Percentiles rank a stretch among this genome's conserved stretches.
Conservation (phyloP, 2,113 vertebrate genomes). For the Mystacornis crossleyi region DNA sequence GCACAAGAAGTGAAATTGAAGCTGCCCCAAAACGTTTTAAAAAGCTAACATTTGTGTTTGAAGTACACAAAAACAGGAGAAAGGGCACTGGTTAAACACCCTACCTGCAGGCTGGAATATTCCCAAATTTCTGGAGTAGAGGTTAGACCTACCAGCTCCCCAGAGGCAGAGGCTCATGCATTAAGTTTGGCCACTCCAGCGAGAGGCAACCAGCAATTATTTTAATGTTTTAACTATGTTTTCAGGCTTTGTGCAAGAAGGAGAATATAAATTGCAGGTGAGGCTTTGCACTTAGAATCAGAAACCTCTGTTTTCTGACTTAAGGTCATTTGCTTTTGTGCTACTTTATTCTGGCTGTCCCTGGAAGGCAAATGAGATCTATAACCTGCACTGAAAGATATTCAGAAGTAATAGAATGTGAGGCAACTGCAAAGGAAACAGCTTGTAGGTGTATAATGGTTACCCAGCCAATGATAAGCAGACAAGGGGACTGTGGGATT, state of each 20-base stretch:
- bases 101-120: slow-evolving; percentile 33
- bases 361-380: slow-evolving; percentile 67
- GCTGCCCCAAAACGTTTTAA: rapidly evolving
- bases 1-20: neutral
- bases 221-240: slow-evolving; percentile 56
- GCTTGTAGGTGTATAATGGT: neutral
- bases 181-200: neutral
- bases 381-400: slow-evolving; percentile 48
- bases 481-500: neutral
- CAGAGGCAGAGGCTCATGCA: neutral
- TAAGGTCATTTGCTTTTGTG: slow-evolving; percentile 63
- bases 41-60: neutral
- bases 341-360: slow-evolving; percentile 59
- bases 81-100: slow-evolving; percentile 32
- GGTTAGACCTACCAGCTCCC: slow-evolving; percentile 18
- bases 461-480: neutral
- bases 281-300: slow-evolving; percentile 26
- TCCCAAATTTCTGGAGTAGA: neutral
- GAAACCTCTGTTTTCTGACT: slow-evolving; percentile 61
- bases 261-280: slow-evolving; percentile 60
- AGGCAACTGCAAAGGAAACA: slow-evolving; percentile 4
- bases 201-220: slow-evolving; percentile 28
- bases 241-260: slow-evolving; percentile 44
- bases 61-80: neutral
- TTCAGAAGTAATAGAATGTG: slow-evolving; percentile 47